Evolutionary conservation across 2,888 invertebrate genomes (phyloP), one percentile per base, ranked within the genome.

Genomic region (Onthophagus sagittarius): DNA sequence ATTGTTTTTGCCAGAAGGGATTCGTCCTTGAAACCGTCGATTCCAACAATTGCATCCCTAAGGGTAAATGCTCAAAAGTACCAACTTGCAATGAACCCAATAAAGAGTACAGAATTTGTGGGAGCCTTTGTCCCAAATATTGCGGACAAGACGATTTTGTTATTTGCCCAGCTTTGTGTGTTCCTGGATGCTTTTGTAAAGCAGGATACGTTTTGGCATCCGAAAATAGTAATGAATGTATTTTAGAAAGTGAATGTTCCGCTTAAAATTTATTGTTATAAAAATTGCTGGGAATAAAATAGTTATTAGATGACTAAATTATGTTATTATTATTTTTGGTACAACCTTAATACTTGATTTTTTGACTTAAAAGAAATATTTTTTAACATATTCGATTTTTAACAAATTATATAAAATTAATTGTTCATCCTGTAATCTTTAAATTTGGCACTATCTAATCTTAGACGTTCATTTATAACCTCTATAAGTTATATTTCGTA

Each of bases 171-270:
- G 63, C 69, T 15, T 15, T 72, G 33, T 76, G 76, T 53, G 53
- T 72, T n/a, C 1, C 65, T 14, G 77, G 75, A 33, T 77, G 77
- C 70, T 76, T 74, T 71, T 77, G 76, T 63, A 72, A 67, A 67
- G 15, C 15, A 0, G 70, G 70, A 62, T 70, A 70, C 15, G 13
- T 70, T 39, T 11, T 53, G 7, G 39, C 39, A 53, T 53, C 39
- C 11, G 39, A 53, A 11, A 7, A 53, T 53, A 53, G 39, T 11
- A 53, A 7, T 4, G 39, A 53, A 53, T 53, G 39, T 53, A 53
- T 53, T 11, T 53, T 53, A 11, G 39, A 53, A 53, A 53, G 39
- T 53, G 39, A 53, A 53, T 53, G 39, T 11, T 11, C 7, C 2
- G 39, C 5, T 53, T 53, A 53, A 53, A 7, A 53, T 53, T 23